Evolutionary conservation across 2,113 vertebrate species (phyloP).

Genomic region (Sinocyclocheilus maitianheensis): DNA sequence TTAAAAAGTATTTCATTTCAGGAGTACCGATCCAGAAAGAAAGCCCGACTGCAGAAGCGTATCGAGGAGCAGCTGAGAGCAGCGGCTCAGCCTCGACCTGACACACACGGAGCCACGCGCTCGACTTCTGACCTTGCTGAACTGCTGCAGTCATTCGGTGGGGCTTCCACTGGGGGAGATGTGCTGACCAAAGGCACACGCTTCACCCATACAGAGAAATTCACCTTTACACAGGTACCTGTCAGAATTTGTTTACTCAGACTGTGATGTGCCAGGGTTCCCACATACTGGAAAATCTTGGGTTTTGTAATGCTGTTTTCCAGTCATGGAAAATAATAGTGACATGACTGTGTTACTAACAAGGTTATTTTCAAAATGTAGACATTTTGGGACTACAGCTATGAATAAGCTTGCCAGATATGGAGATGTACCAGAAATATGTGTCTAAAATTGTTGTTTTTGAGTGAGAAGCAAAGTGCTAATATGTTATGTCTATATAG

Average conservation of each 20-base stretch:
- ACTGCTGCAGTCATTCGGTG: constrained; percentile 77
- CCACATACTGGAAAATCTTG: neutral
- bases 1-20: constrained; percentile 54
- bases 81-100: constrained; percentile 58
- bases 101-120: constrained; percentile 56
- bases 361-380: neutral
- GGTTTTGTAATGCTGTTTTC: neutral
- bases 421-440: neutral
- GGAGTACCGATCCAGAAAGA: constrained; percentile 80
- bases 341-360: constrained; percentile 1
- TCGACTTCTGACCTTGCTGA: constrained; percentile 77
- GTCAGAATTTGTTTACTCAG: neutral
- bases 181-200: constrained; percentile 82
- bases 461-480: neutral
- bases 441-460: neutral
- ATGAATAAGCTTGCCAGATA: neutral
- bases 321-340: neutral
- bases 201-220: constrained; percentile 87
- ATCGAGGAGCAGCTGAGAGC: constrained; percentile 83
- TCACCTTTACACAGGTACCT: constrained; percentile 83
- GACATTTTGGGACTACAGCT: neutral
- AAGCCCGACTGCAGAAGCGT: constrained; percentile 78
- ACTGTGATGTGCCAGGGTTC: neutral
- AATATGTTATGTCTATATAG: neutral
- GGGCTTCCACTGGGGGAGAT: constrained; percentile 59